phyloP scores from a whole-genome alignment of 2,113 vertebrate genomes.

The Platysteira castanea region DNA sequence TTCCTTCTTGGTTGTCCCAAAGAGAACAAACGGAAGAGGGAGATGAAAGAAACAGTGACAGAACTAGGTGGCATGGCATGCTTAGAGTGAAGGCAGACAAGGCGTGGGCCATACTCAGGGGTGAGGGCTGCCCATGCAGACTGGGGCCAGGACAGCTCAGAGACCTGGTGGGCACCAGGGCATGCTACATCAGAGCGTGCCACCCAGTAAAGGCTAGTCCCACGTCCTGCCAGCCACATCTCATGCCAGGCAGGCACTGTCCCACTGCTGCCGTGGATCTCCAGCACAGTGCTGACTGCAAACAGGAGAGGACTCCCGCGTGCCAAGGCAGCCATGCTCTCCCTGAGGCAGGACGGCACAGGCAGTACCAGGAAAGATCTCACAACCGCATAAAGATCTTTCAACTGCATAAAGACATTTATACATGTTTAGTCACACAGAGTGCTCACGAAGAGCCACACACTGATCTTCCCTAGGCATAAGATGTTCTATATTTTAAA shows the following conservation, averaged over 20 bases:
- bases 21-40: not conserved
- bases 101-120: fast-evolving
- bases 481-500: not conserved
- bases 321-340: not conserved
- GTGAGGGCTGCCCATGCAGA: not conserved
- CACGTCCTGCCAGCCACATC: fast-evolving
- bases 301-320: fast-evolving
- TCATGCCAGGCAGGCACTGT: not conserved
- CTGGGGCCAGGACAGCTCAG: not conserved
- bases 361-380: not conserved
- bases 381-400: too few relatives aligned
- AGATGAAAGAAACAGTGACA: not conserved
- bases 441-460: not conserved
- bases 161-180: fast-evolving
- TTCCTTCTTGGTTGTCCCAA: not conserved
- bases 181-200: fast-evolving
- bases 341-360: not conserved
- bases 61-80: not conserved
- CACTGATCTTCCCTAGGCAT: not conserved
- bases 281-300: not conserved
- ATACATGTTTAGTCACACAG: not conserved
- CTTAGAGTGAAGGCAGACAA: not conserved
- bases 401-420: not conserved
- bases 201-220: not conserved
- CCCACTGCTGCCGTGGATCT: not conserved